Evolutionary conservation across 1,140 invertebrate species (phyloP).

Genomic region (Drosophila subpulchrella): DNA sequence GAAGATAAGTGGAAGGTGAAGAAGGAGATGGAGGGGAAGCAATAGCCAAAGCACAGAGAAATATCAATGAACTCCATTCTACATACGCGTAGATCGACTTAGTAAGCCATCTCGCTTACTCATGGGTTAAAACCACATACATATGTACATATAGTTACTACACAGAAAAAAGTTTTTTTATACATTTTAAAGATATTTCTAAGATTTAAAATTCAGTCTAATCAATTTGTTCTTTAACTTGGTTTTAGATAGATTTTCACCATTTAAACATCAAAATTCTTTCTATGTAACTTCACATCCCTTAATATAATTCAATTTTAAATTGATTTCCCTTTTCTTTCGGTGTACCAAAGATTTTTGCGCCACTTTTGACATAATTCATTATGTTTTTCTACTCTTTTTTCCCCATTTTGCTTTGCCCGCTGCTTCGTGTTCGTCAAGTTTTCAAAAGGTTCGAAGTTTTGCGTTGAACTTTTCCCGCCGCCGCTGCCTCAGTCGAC

Average conservation of each 20-base stretch:
- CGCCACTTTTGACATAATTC: conserved; percentile 77
- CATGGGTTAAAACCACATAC: neutral
- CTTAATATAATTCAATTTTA: neutral
- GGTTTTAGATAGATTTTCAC: too few relatives aligned
- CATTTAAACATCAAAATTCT: neutral
- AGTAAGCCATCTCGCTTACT: conserved; percentile 2
- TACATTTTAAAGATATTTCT: neutral
- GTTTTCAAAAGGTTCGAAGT: conserved; percentile 68
- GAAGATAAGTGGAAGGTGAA: conserved; percentile 16
- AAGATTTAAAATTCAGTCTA: too few relatives aligned
- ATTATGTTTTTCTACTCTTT: conserved; percentile 23
- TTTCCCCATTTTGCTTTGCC: conserved; percentile 39
- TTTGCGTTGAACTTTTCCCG: conserved; percentile 69
- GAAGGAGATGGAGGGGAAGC: conserved; percentile 17
- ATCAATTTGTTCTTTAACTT: too few relatives aligned
- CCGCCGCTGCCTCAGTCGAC: conserved; percentile 34
- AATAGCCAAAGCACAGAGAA: conserved; percentile 53
- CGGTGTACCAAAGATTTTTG: conserved; percentile 60
- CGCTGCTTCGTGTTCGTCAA: conserved; percentile 69
- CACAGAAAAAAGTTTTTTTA: neutral
- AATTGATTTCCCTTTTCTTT: neutral
- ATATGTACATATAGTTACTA: conserved; percentile 46
- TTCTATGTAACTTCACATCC: neutral
- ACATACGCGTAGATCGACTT: conserved; percentile 32
- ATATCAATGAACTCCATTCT: conserved; percentile 73